Base-by-base conservation (phyloP, 1,140 invertebrate genomes). In the Rhyzopertha dominica region DNA sequence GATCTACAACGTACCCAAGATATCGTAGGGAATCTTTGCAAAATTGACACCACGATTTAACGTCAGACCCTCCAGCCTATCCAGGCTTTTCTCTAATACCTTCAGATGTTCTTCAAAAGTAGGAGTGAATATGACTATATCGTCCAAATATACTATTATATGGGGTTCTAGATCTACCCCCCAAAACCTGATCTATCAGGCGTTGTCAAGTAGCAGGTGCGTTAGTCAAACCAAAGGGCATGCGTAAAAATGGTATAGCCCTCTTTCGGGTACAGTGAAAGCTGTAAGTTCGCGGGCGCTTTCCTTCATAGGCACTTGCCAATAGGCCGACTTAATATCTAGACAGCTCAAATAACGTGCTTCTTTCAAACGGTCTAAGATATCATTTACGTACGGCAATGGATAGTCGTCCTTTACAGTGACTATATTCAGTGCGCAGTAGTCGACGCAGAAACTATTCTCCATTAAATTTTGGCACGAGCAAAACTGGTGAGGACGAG, bases 181-280 rank as follows among this genome's bases (percentile, higher is more conserved):
- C 26, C 4, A 42, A n/a, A 13, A 66, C 22, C 3, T 43, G 9
- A 35, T 61, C 53, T 5, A 61, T 51, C 1, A 56, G 12, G 8
- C 16, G 5, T 18, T 42, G 39, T 5, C 19, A 42, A 10, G 39
- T 42, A 18, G 39, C 39, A 5, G 39, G 5, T 10, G 25, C 4
- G n/a, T 31, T 31, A 5, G 14, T 7, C 4, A 42, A 14, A n/a
- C 26, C 39, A 18, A 30, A 42, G 4, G 39, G 39, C 28, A 42
- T 14, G 4, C 24, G 25, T 25, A 30, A 31, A 42, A 42, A 13
- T 42, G 39, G 31, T 30, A 42, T 17, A 42, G 26, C n/a, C 25
- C 39, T 16, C 39, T 16, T n/a, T 31, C 16, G 5, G 25, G 39
- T 4, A 31, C 14, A 7, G 13, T 42, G 22, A 42, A 42, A n/a